Evolutionary conservation across 2,113 vertebrate species (phyloP).

Genomic region (Crotalus tigris): DNA sequence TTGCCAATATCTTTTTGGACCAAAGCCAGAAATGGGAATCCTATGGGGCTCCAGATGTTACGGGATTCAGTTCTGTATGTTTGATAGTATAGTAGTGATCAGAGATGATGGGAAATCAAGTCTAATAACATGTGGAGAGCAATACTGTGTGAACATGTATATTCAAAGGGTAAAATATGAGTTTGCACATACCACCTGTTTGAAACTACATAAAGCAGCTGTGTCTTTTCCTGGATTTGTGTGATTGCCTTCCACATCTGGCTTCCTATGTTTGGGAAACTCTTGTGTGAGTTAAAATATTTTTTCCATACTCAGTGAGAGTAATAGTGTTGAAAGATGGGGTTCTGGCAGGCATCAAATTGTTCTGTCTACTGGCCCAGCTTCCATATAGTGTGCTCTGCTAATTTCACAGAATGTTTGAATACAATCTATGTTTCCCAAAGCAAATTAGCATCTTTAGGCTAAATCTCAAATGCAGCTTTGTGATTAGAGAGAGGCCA

Average conservation of each 20-base stretch:
- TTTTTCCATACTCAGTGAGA: not conserved
- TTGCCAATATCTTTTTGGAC: conserved; percentile 14
- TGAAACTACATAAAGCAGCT: not conserved
- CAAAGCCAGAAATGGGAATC: not conserved
- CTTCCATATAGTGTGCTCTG: not conserved
- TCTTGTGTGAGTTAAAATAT: not conserved
- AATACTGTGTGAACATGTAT: not conserved
- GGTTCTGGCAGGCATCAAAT: not conserved
- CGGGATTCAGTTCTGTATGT: not conserved
- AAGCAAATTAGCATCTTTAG: not conserved
- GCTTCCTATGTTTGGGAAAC: not conserved
- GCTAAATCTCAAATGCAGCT: not conserved
- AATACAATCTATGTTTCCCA: not conserved
- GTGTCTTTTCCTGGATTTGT: not conserved
- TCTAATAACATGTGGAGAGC: not conserved
- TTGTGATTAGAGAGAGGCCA: not conserved
- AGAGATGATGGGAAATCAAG: not conserved
- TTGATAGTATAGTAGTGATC: not conserved
- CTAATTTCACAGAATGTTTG: not conserved
- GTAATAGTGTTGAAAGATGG: not conserved
- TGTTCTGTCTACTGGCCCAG: not conserved
- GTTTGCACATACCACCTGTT: not conserved
- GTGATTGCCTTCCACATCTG: not conserved
- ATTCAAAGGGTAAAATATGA: not conserved
- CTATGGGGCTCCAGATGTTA: not conserved